phyloP scores from a whole-genome alignment of 1,140 invertebrate species.

The Calliopsis andreniformis region DNA sequence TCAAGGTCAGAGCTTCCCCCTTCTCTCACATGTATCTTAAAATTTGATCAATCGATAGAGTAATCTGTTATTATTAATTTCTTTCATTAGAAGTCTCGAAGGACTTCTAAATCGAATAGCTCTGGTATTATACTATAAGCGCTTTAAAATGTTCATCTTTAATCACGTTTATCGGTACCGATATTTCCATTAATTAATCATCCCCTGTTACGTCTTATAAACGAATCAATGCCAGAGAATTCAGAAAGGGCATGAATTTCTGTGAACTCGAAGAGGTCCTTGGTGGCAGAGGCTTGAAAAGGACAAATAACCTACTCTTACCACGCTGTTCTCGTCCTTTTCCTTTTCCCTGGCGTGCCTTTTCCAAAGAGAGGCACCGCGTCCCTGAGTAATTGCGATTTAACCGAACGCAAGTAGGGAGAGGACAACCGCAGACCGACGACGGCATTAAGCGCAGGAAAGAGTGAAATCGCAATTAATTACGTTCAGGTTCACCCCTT shows the following conservation, averaged over 20 bases:
- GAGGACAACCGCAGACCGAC: slow-evolving; percentile 63
- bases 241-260: neutral
- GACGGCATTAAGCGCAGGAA: slow-evolving; percentile 71
- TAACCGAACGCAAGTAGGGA: slow-evolving; percentile 67
- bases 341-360: slow-evolving; percentile 21
- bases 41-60: too few species aligned
- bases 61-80: too few species aligned
- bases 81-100: too few species aligned
- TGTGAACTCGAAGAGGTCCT: neutral
- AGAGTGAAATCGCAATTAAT: slow-evolving; percentile 77
- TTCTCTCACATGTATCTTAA: too few species aligned
- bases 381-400: slow-evolving; percentile 74
- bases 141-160: too few species aligned
- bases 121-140: too few species aligned
- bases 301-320: slow-evolving; percentile 57
- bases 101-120: too few species aligned
- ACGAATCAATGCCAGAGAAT: neutral
- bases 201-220: neutral
- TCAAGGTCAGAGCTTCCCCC: too few species aligned
- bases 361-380: slow-evolving; percentile 42
- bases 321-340: slow-evolving; percentile 42
- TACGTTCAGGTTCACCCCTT: slow-evolving; percentile 64
- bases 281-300: slow-evolving; percentile 18
- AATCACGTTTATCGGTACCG: neutral
- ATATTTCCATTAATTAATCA: neutral